Evolutionary conservation across 2,888 invertebrate species (phyloP).

Genomic region (Trissoscelio sp.): DNA sequence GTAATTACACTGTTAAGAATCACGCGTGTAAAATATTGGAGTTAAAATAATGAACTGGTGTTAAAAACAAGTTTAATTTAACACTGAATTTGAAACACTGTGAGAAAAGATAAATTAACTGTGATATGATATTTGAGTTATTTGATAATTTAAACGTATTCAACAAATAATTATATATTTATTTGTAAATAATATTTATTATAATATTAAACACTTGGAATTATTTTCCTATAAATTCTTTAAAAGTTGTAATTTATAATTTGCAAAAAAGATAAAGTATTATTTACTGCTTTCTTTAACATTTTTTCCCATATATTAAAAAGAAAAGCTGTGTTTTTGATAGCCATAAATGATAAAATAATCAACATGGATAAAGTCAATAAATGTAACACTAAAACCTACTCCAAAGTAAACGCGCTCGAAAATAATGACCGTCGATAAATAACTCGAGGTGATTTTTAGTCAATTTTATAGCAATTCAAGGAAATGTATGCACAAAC

Average conservation of each 20-base stretch:
- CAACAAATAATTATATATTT: too few species aligned
- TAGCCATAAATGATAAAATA: slow-evolving; percentile 38
- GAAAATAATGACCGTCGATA: slow-evolving; percentile 65
- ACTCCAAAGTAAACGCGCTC: slow-evolving; percentile 53
- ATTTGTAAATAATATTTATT: too few species aligned
- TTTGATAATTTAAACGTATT: background rate
- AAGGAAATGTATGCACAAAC: slow-evolving; percentile 68
- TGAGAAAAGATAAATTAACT: background rate
- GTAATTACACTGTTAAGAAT: too few species aligned
- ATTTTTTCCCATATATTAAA: too few species aligned
- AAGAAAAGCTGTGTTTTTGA: slow-evolving; percentile 36
- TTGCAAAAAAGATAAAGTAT: background rate
- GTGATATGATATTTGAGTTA: background rate
- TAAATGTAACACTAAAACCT: slow-evolving; percentile 61
- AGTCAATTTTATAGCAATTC: slow-evolving; percentile 69
- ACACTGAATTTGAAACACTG: background rate
- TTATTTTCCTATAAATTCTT: too few species aligned
- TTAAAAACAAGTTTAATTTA: too few species aligned
- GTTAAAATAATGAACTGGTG: too few species aligned
- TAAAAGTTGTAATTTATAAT: too few species aligned
- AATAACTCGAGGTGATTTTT: slow-evolving; percentile 63
- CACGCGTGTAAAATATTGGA: too few species aligned
- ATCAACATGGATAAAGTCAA: slow-evolving; percentile 61
- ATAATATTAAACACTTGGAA: too few species aligned
- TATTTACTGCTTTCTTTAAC: too few species aligned